Base-by-base conservation (phyloP, 35 echinoderm and acorn worm species). In the Strongylocentrotus purpuratus region DNA sequence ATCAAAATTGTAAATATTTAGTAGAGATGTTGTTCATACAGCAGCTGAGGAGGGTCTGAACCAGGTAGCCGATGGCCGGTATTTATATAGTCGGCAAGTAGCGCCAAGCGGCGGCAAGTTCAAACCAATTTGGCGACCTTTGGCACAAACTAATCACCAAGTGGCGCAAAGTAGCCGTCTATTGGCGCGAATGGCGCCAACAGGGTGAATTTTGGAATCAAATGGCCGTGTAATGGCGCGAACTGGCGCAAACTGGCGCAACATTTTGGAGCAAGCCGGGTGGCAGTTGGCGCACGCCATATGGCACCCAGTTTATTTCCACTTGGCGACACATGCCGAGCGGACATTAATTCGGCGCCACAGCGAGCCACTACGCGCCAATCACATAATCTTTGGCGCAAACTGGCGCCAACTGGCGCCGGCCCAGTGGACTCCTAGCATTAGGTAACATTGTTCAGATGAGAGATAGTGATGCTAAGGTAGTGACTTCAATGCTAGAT, bases 311-410 rank as follows among this genome's bases (percentile, higher is more conserved):
- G n/a, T n/a, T n/a, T n/a, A n/a, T n/a, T n/a, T n/a, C n/a, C n/a
- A n/a, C n/a, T n/a, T n/a, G n/a, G n/a, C n/a, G n/a, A n/a, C n/a
- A n/a, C n/a, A n/a, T n/a, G n/a, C n/a, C n/a, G n/a, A n/a, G n/a
- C n/a, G n/a, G n/a, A n/a, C n/a, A n/a, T n/a, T n/a, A 93, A 50
- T 93, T 93, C 91, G 91, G 91, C 91, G 91, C 91, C 91, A 93
- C 91, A 93, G 91, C 91, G 91, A 93, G 91, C 91, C 91, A 93
- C 91, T 93, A 93, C 91, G 91, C 91, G 91, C 46, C 91, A 93
- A 93, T 93, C 91, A 93, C 91, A 93, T 93, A 50, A 93, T 93
- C 47, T 93, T 93, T 93, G 91, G 45, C 91, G 91, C 91, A 33
- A 93, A 93, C 91, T 93, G 46, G 91, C 45, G 45, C 91, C 91